These are phyloP conservation scores for Lobophora halterata DNA, from an alignment of 2,888 invertebrate genomes.

Conservation along the genomic window DNA sequence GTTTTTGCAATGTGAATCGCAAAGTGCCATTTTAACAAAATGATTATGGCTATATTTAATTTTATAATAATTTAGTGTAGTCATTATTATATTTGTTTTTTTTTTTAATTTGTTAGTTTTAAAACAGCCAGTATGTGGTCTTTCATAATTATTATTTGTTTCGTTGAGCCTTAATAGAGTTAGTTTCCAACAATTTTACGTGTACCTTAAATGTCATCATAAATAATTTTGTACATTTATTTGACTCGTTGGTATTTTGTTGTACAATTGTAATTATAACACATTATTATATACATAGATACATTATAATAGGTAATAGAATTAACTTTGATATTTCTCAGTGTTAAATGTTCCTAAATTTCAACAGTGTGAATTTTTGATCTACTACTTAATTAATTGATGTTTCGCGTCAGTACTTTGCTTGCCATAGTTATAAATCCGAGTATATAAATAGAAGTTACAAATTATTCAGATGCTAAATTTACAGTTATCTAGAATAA, in stretches of 20 bases:
- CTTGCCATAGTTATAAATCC: slow-evolving; percentile 77
- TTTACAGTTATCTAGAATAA: slow-evolving; percentile 21
- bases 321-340: slow-evolving; percentile 73
- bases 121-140: slow-evolving; percentile 69
- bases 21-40: slow-evolving; percentile 70
- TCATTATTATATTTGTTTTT: slow-evolving; percentile 57
- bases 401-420: slow-evolving; percentile 57
- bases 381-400: too few relatives aligned
- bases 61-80: slow-evolving; percentile 56
- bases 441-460: slow-evolving; percentile 52
- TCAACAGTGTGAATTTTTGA: slow-evolving; percentile 69
- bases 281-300: slow-evolving; percentile 53
- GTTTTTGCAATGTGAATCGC: slow-evolving; percentile 62
- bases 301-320: slow-evolving; percentile 70
- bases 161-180: slow-evolving; percentile 49
- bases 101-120: slow-evolving; percentile 57
- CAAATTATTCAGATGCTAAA: slow-evolving; percentile 31
- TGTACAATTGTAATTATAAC: slow-evolving; percentile 60
- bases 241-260: slow-evolving; percentile 55
- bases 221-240: slow-evolving; percentile 41
- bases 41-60: slow-evolving; percentile 70
- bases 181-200: slow-evolving; percentile 34
- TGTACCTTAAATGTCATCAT: slow-evolving; percentile 26
- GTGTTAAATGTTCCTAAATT: slow-evolving; percentile 80
- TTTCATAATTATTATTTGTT: slow-evolving; percentile 50